Evolutionary conservation across 1,140 invertebrate species (phyloP).

Genomic region (Reticulitermes speratus): DNA sequence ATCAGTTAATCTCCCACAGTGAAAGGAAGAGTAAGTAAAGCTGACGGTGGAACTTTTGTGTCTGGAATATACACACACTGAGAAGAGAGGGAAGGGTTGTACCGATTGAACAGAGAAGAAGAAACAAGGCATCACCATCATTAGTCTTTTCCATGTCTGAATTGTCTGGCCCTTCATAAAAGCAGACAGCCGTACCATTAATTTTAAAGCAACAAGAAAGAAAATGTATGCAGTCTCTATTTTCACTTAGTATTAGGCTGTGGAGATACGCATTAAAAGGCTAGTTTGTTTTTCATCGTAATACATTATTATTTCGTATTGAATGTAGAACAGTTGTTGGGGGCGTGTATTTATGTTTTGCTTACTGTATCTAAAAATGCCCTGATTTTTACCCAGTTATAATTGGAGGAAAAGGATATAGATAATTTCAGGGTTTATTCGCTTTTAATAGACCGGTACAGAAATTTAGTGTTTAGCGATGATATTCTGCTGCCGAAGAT

Average conservation of each 20-base stretch:
- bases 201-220: neutral
- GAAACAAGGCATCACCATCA: conserved; percentile 1
- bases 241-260: neutral
- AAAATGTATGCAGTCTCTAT: neutral
- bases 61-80: neutral
- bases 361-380: neutral
- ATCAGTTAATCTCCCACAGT: neutral
- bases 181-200: neutral
- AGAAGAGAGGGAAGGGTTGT: neutral
- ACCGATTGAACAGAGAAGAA: neutral
- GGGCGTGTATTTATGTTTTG: neutral
- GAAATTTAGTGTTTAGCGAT: no score
- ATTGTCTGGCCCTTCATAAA: conserved; percentile 5
- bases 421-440: no score
- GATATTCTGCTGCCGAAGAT: no score
- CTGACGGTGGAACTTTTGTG: neutral
- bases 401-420: no score
- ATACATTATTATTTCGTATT: neutral
- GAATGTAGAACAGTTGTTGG: neutral
- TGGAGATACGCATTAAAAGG: neutral
- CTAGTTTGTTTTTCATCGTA: neutral
- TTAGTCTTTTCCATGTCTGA: neutral
- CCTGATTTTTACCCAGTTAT: no score
- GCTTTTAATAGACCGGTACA: no score
- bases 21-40: neutral